Base-by-base conservation (phyloP, 2,797 vertebrate genomes). In the Lacerta agilis region DNA sequence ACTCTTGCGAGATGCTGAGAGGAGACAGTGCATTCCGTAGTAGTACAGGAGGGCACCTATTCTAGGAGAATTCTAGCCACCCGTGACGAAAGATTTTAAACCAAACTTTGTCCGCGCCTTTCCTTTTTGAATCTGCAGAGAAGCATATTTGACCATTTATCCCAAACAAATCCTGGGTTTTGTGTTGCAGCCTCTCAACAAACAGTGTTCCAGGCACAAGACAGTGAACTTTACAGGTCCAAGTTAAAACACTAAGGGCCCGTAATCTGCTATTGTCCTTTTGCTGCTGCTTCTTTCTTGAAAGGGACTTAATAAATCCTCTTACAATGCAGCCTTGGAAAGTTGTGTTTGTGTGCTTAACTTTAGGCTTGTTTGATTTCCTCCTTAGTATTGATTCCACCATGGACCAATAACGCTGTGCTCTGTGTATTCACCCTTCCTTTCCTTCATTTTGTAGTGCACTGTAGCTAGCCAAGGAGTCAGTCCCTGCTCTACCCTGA, bases 401-500 rank as follows among this genome's bases (percentile, higher is more conserved):
- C 20, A n/a, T 25, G 20, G 20, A 5, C 9, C 23, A 18, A 69
- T 0, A 0, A 13, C 80, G 7, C 55, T 64, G 85, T 71, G 72
- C 82, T 41, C 85, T 11, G 71, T 82, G 86, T 87, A 83, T 33
- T 95, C 92, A 94, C 89, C 33, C 0, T 88, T 90, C 13, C 15
- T 92, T 94, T 90, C 73, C 0, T 94, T 91, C 84, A 0, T 81
- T 1, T 85, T 85, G 94, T 94, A 99, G 98, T 97, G 98, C 95
- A 96, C 96, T 55, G 96, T 97, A 61, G 95, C 97, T 92, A 98
- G 97, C 94, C 98, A 97, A 95, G 98, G 98, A 36, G 98, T 98
- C 96, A 99, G 98, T 82, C 99, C 99, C 43, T 99, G 98, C 82
- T 99, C 99, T 89, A 99, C 98, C 1, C 97, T 99, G 88, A 99